Conservation (phyloP, 1,140 invertebrate genomes). For the Achroia grisella region DNA sequence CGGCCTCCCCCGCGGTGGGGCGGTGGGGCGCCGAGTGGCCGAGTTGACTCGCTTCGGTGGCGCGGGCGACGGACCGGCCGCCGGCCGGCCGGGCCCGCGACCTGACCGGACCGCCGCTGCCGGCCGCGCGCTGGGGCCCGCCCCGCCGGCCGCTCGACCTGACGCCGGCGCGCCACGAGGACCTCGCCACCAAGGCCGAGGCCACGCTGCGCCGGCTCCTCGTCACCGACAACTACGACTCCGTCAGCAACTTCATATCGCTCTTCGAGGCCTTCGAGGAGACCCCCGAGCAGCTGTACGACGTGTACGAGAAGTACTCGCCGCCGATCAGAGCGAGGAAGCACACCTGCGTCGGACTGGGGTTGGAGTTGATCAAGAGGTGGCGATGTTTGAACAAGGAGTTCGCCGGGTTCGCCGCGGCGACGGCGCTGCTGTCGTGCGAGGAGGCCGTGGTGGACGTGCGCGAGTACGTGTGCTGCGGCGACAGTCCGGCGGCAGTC, state of each 20-base stretch:
- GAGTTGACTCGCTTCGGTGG: constrained; percentile 89
- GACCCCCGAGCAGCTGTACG: constrained; percentile 24
- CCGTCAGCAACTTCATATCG: constrained; percentile 87
- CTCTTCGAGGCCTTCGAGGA: constrained; percentile 83
- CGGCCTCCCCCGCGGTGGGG: constrained; percentile 81
- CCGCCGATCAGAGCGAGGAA: constrained; percentile 84
- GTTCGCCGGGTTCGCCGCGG: constrained; percentile 77
- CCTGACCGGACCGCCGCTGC: constrained; percentile 74
- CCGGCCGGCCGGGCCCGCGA: constrained; percentile 37
- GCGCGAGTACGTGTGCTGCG: constrained; percentile 77
- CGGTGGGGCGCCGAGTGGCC: constrained; percentile 92
- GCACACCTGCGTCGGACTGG: constrained; percentile 91
- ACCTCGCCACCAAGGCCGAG: constrained; percentile 84
- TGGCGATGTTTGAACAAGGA: constrained; percentile 63
- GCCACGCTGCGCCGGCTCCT: constrained; percentile 83
- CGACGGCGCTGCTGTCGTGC: constrained; percentile 87
- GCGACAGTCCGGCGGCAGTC: constrained; percentile 72
- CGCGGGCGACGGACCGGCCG: constrained; percentile 69
- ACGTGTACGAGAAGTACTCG: constrained; percentile 73
- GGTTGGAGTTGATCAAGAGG: constrained; percentile 82
- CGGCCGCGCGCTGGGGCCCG: constrained; percentile 73
- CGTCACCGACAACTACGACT: constrained; percentile 89
- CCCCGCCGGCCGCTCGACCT: constrained; percentile 79
- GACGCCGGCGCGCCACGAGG: constrained; percentile 79
- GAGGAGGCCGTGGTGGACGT: constrained; percentile 87